Percentiles rank a stretch among this genome's conserved stretches.
Evolutionary conservation across 2,113 vertebrate species (phyloP).

Genomic region (Trachemys scripta): DNA sequence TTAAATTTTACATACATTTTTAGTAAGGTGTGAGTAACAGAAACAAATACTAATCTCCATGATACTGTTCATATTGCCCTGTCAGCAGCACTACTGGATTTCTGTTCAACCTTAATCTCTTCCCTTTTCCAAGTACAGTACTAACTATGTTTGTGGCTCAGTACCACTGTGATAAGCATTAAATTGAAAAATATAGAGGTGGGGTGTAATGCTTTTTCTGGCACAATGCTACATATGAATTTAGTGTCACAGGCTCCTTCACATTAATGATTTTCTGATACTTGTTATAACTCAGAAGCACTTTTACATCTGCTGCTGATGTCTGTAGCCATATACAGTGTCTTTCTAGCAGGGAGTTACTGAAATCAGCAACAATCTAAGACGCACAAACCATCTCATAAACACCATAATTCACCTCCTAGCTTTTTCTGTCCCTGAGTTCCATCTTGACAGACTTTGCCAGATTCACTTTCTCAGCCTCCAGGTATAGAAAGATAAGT

Average conservation of each 20-base stretch:
- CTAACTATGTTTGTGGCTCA: background rate
- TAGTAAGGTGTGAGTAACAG: background rate
- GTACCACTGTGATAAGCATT: background rate
- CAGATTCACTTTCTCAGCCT: background rate
- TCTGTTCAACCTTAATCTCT: background rate
- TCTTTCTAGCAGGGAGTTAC: constrained; percentile 26
- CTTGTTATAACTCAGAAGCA: constrained; percentile 16
- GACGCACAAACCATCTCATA: constrained; percentile 3
- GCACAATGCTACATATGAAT: background rate
- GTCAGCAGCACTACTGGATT: background rate
- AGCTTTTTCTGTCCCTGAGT: background rate
- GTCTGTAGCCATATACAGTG: constrained; percentile 5
- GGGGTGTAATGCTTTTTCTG: constrained; percentile 9
- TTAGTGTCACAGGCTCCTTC: constrained; percentile 26
- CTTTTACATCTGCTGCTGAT: constrained; percentile 35
- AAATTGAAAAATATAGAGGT: background rate
- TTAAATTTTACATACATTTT: background rate
- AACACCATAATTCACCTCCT: background rate
- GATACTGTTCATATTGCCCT: fast-evolving
- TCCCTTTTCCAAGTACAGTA: background rate
- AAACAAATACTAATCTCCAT: background rate
- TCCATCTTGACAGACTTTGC: constrained; percentile 40
- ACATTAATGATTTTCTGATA: constrained; percentile 34
- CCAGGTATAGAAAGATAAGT: constrained; percentile 2
- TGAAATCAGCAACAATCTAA: background rate